Evolutionary conservation across 2,888 invertebrate species (phyloP).

Genomic region (Macrophya annulata): DNA sequence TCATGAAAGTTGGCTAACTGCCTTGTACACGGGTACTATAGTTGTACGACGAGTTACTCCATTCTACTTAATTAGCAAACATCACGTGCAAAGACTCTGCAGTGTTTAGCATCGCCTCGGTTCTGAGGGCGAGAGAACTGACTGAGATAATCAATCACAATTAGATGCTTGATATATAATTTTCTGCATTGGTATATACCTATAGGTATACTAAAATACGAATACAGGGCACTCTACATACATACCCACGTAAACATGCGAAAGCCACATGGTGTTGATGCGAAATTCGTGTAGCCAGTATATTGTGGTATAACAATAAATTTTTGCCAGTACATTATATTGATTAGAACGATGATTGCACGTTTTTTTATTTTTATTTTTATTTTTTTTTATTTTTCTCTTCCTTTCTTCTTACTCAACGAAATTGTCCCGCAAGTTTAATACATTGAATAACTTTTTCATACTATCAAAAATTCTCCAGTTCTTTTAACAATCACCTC

Average conservation of each 20-base stretch:
- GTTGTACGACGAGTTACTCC: constrained; percentile 32
- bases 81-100: constrained; percentile 47
- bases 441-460: neutral
- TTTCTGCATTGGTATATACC: constrained; percentile 19
- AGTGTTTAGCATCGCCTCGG: constrained; percentile 16
- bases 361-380: no score
- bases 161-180: constrained; percentile 42
- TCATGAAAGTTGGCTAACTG: constrained; percentile 13
- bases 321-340: neutral
- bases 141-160: constrained; percentile 56
- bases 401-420: neutral
- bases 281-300: neutral
- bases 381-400: no score
- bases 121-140: constrained; percentile 19
- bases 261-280: constrained; percentile 16
- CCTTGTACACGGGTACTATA: neutral
- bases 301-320: neutral
- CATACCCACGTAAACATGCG: neutral
- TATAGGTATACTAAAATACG: neutral
- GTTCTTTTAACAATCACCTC: neutral
- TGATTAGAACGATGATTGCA: neutral
- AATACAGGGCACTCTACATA: neutral
- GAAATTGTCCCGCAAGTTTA: neutral
- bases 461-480: neutral
- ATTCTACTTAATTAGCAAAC: constrained; percentile 51